Evolutionary conservation across 2,888 invertebrate species (phyloP).

Genomic region (Diploptera punctata): DNA sequence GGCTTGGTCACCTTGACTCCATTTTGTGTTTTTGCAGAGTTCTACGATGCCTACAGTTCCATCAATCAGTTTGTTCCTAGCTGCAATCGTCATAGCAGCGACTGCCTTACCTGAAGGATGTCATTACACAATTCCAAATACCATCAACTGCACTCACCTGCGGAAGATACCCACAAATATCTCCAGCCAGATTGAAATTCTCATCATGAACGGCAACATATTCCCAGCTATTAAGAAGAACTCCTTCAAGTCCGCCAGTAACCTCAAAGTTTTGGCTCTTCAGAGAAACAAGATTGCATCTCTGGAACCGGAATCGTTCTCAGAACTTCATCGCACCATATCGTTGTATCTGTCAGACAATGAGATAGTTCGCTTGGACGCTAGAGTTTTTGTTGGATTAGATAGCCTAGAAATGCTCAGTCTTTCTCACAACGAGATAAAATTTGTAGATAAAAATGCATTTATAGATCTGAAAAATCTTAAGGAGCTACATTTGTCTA

Average conservation of each 20-base stretch:
- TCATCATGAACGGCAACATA: not conserved
- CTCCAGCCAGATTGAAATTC: not conserved
- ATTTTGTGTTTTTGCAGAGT: no score
- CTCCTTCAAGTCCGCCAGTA: not conserved
- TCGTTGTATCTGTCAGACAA: not conserved
- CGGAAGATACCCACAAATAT: not conserved
- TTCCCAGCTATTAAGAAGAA: not conserved
- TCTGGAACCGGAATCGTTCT: not conserved
- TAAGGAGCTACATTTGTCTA: not conserved
- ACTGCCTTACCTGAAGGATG: not conserved
- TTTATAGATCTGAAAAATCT: not conserved
- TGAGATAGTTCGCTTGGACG: not conserved
- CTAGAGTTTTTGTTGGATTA: not conserved
- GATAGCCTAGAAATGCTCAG: not conserved
- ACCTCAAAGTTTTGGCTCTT: not conserved
- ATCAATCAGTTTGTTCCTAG: not conserved
- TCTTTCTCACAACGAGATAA: not conserved
- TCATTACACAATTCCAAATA: not conserved
- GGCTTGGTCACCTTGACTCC: no score
- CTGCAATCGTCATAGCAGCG: not conserved
- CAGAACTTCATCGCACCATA: not conserved
- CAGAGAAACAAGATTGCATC: not conserved
- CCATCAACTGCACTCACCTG: not conserved
- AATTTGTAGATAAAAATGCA: not conserved
- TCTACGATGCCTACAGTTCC: not conserved